These are phyloP conservation scores for Drosophila nasuta DNA, from an alignment of 1,140 invertebrate genomes.

Conservation along the genomic window DNA sequence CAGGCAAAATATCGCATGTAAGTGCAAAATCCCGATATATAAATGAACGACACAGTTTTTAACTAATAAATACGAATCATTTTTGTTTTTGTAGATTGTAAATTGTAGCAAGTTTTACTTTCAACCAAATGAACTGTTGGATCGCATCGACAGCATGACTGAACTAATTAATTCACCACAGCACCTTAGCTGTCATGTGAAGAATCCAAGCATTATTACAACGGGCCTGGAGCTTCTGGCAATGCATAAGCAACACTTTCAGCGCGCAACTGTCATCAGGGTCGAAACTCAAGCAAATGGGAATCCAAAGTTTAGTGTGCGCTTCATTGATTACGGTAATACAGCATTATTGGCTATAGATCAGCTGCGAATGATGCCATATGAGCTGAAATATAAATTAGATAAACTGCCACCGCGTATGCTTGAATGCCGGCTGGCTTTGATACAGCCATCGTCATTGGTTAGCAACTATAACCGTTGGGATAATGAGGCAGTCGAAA, in stretches of 20 bases:
- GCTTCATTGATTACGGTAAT: slow-evolving; percentile 93
- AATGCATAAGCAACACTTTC: no score
- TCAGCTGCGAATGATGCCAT: slow-evolving; percentile 55
- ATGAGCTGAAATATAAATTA: slow-evolving; percentile 53
- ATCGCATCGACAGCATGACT: no score
- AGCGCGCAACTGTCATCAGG: no score
- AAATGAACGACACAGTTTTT: no score
- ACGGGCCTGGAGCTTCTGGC: no score
- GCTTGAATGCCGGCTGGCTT: slow-evolving; percentile 89
- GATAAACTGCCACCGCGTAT: slow-evolving; percentile 86
- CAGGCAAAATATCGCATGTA: slow-evolving; percentile 70
- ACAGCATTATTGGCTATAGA: slow-evolving; percentile 76
- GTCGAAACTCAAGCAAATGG: no score
- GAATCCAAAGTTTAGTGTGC: slow-evolving; percentile 85
- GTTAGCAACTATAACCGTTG: slow-evolving; percentile 87
- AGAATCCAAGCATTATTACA: no score
- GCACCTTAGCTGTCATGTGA: no score
- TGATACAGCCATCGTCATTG: slow-evolving; percentile 88
- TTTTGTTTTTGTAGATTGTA: slow-evolving; percentile 46
- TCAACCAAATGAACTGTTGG: no score
- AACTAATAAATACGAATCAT: no score
- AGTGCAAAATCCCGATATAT: slow-evolving; percentile 12
- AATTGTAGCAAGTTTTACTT: no score
- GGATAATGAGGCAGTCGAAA: slow-evolving; percentile 86
- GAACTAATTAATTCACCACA: no score